phyloP scores from a whole-genome alignment of 2,113 vertebrate genomes.

The Thryonomys swinderianus region DNA sequence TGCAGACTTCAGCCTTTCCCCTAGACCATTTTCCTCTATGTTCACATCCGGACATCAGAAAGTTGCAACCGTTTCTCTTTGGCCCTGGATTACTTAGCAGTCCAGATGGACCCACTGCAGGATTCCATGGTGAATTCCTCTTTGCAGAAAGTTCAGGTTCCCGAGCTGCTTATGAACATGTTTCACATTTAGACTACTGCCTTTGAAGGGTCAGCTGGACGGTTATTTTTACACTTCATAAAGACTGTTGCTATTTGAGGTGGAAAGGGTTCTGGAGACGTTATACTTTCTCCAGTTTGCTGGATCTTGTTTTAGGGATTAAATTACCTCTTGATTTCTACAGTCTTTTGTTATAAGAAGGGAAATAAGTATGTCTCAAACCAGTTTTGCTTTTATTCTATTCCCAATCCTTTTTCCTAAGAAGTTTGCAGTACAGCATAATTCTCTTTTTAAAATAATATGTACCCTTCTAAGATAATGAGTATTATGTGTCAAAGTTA shows the following conservation, averaged over 20 bases:
- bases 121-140: too few relatives aligned
- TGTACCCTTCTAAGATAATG: background rate
- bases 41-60: background rate
- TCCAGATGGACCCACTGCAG: too few relatives aligned
- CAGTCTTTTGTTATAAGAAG: background rate
- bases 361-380: background rate
- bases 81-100: too few relatives aligned
- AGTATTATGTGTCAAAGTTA: background rate
- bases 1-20: conserved; percentile 76
- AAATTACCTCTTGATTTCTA: background rate
- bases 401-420: background rate
- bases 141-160: too few relatives aligned
- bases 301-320: conserved; percentile 8
- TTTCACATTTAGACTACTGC: too few relatives aligned
- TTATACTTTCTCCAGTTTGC: background rate
- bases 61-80: too few relatives aligned
- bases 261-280: background rate
- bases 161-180: too few relatives aligned
- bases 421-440: background rate
- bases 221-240: background rate
- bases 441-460: background rate
- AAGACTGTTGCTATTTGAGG: background rate
- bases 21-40: background rate
- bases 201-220: too few relatives aligned
- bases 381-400: background rate